Percentiles rank a stretch among this genome's conserved stretches.
phyloP scores from a whole-genome alignment of 1,140 invertebrate species.

The Penaeus chinensis region DNA sequence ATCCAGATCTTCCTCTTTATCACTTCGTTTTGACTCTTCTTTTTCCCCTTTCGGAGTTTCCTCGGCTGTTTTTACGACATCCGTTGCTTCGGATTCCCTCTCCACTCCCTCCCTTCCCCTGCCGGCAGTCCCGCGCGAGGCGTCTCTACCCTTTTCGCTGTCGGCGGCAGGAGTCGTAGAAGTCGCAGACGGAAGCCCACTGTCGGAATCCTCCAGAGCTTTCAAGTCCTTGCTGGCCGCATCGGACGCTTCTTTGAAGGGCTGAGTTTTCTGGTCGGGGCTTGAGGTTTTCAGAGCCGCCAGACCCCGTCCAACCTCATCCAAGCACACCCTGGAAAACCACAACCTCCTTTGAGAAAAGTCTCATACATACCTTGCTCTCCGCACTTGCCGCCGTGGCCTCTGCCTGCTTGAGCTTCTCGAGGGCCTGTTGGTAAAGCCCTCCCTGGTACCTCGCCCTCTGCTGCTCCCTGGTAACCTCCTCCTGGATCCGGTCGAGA shows the following conservation, averaged over 20 bases:
- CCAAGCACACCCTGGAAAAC: conserved; percentile 32
- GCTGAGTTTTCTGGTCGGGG: too few relatives aligned
- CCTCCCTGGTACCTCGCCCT: conserved; percentile 29
- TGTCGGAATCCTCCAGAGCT: too few relatives aligned
- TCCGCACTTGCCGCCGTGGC: conserved; percentile 8
- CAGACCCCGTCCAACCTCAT: conserved; percentile 39
- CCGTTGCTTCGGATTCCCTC: neutral
- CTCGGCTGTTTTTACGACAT: neutral
- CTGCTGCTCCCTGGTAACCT: conserved; percentile 14
- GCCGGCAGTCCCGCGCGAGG: too few relatives aligned
- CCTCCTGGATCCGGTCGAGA: conserved; percentile 14
- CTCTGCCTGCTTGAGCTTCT: conserved; percentile 28
- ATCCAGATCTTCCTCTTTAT: neutral
- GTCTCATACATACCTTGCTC: conserved; percentile 17
- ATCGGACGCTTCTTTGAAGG: too few relatives aligned
- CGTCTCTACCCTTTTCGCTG: too few relatives aligned
- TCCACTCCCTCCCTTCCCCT: neutral
- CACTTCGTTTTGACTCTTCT: neutral
- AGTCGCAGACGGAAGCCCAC: neutral
- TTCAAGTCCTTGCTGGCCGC: too few relatives aligned
- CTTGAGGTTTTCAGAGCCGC: neutral
- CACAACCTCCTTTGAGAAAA: neutral
- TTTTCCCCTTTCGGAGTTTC: neutral
- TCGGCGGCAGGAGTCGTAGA: neutral
- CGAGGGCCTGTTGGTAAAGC: conserved; percentile 41